Percentiles rank a stretch among this genome's conserved stretches.
phyloP scores from a whole-genome alignment of 1,140 invertebrate species.

The Eumeta japonica region DNA sequence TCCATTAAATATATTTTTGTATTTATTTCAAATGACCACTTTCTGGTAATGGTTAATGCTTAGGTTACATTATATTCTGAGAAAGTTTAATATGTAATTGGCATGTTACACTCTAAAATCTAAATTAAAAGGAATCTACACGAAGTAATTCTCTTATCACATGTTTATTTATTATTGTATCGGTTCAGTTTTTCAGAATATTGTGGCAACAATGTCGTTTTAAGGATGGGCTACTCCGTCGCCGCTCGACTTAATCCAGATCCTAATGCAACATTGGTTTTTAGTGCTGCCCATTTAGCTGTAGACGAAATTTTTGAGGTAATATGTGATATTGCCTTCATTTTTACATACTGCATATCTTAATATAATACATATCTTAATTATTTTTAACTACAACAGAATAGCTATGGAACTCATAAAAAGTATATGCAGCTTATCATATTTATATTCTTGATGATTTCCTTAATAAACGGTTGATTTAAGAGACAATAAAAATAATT shows the following conservation, averaged over 20 bases:
- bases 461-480: neutral
- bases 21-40: no score
- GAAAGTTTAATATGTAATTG: no score
- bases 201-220: conserved; percentile 70
- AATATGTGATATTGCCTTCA: neutral
- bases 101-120: no score
- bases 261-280: conserved; percentile 69
- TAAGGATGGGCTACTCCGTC: conserved; percentile 67
- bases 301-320: conserved; percentile 77
- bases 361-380: neutral
- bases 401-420: neutral
- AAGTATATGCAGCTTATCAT: no score
- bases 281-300: conserved; percentile 70
- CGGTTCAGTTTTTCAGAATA: conserved; percentile 63
- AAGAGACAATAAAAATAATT: no score
- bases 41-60: no score
- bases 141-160: no score
- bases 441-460: neutral
- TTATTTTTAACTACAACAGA: neutral
- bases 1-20: no score
- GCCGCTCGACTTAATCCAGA: conserved; percentile 65
- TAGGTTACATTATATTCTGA: no score
- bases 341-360: neutral
- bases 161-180: no score
- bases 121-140: no score